These are phyloP conservation scores for Dicentrarchus labrax DNA, from an alignment of 2,113 vertebrate species.

Conservation along the genomic window DNA sequence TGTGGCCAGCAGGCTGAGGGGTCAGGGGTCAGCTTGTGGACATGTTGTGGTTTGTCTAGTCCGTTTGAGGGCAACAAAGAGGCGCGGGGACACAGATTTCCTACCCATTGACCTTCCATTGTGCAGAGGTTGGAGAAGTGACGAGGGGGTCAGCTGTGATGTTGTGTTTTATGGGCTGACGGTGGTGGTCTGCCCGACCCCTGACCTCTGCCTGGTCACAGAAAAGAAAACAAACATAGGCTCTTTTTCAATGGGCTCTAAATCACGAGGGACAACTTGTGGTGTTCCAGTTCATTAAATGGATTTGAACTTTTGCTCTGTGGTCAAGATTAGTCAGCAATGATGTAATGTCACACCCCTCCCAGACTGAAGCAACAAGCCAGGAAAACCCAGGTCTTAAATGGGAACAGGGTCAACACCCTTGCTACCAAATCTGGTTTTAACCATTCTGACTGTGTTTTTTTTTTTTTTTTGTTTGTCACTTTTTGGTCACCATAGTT, in stretches of 20 bases:
- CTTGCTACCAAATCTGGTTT: background rate
- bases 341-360: constrained; percentile 21
- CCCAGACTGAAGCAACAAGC: background rate
- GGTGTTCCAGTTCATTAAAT: constrained; percentile 69
- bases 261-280: constrained; percentile 51
- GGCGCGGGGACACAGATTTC: constrained; percentile 49
- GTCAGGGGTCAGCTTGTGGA: constrained; percentile 63
- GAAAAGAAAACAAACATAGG: constrained; percentile 74
- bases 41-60: constrained; percentile 63
- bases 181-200: constrained; percentile 56
- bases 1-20: constrained; percentile 50
- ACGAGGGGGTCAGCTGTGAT: constrained; percentile 48
- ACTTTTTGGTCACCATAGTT: background rate
- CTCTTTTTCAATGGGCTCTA: constrained; percentile 50
- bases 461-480: too few species aligned
- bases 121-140: constrained; percentile 54
- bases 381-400: background rate
- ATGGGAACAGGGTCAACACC: background rate
- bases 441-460: background rate
- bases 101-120: constrained; percentile 69
- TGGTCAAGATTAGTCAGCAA: constrained; percentile 57
- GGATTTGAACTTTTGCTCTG: constrained; percentile 63
- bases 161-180: constrained; percentile 57
- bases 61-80: constrained; percentile 60
- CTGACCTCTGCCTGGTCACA: constrained; percentile 59